A percentile compares a stretch with the other conserved stretches of the same genome.
These are phyloP conservation scores for Penaeus monodon DNA, from an alignment of 2,888 invertebrate species.

Conservation along the genomic window DNA sequence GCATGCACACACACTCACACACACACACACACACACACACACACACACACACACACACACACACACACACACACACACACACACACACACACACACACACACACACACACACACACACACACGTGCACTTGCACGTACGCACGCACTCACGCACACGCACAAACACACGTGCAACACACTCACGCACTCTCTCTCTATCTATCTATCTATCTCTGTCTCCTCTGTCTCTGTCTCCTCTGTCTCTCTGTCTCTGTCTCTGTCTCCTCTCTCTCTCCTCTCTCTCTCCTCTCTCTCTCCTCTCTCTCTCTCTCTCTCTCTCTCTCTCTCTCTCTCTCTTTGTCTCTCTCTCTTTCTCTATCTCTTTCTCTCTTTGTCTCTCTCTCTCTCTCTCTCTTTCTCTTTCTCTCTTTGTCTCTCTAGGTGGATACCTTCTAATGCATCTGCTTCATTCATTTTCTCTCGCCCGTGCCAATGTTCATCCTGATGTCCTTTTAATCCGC, in stretches of 20 bases:
- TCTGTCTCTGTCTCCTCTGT: background rate
- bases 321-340: conserved; percentile 7
- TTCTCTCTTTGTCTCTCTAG: conserved; percentile 1
- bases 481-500: no score
- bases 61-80: conserved; percentile 3
- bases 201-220: background rate
- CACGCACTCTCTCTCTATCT: no score
- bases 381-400: background rate
- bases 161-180: background rate
- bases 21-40: conserved; percentile 1
- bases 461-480: no score
- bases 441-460: no score
- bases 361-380: background rate
- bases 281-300: no score
- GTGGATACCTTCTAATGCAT: no score
- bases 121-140: background rate
- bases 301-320: background rate
- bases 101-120: conserved; percentile 9
- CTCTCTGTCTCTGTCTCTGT: background rate
- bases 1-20: background rate
- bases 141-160: background rate
- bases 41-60: background rate
- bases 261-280: background rate
- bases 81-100: conserved; percentile 16
- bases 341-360: conserved; percentile 1